Base-by-base conservation (phyloP, 2,888 invertebrate species). In the Tanypteryx hageni region DNA sequence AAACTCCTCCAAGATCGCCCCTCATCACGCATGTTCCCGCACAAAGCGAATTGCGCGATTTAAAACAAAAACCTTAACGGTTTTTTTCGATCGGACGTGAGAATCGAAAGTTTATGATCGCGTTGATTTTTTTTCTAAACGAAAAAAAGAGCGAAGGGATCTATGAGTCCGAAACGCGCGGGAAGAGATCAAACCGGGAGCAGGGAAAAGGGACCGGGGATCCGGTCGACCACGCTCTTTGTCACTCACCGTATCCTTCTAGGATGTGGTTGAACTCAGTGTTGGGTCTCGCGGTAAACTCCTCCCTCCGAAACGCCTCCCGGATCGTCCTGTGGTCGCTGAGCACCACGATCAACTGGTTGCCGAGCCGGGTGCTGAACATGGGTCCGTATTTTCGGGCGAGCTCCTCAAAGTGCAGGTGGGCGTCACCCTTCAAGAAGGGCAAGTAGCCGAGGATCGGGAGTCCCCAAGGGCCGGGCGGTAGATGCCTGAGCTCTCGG, bases 401-500 rank as follows among this genome's bases (percentile, higher is more conserved):
- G 94, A 99, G 95, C 94, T 97, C 96, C 94, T 97, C 96, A 95
- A 97, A 98, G 92, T 97, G 97, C 92, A 98, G 96, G 95, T 98
- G 98, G 91, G 97, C 96, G 93, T 96, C 95, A 81, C 97, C 96
- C 93, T 97, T 97, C 94, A 99, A 96, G 95, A 97, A 98, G 5
- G 97, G 97, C 93, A 98, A 95, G 94, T 97, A 98, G 93, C 99
- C 98, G 92, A 98, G 96, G 92, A 98, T 95, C 31, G 98, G 98
- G 8, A 98, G 95, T 3, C 98, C 98, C 97, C 97, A 97, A 5
- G 98, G 98, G 5, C 98, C 98, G 0, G 98, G 98, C 0, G 98
- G 98, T 93, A 98, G 95, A 64, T 93, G 92, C 27, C 93, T 91
- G 86, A 93, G 83, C 84, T 93, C 93, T 13, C 93, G 59, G 27